Conservation (phyloP, 2,113 vertebrate genomes). For the Calyptomena viridis region DNA sequence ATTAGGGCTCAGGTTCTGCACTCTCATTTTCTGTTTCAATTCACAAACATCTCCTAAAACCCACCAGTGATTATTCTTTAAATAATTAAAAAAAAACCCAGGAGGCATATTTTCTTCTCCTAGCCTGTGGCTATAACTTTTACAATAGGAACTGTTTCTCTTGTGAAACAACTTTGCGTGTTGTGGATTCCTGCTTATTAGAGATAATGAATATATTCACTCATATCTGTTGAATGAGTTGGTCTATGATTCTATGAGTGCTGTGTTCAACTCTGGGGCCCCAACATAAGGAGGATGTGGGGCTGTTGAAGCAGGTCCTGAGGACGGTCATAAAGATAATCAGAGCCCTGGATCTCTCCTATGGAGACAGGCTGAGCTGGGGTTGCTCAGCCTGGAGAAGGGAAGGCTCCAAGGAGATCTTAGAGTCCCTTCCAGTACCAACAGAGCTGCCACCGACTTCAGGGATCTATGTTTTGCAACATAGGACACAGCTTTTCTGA, state of each 20-base stretch:
- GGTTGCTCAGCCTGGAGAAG: not conserved
- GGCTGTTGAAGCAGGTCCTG: not conserved
- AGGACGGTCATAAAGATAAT: not conserved
- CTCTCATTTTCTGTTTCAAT: constrained; percentile 51
- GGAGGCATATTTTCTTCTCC: not conserved
- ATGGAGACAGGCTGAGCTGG: not conserved
- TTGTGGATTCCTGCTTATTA: not conserved
- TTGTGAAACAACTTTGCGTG: not conserved
- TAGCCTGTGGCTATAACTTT: not conserved
- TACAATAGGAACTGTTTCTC: not conserved
- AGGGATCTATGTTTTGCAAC: not conserved
- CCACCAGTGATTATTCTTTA: not conserved
- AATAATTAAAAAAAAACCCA: not conserved
- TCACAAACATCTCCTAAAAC: constrained; percentile 9
- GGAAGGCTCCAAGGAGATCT: not conserved
- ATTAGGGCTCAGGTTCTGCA: constrained; percentile 29
- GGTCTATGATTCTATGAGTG: not conserved
- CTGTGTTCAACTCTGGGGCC: not conserved
- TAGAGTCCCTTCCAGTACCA: not conserved
- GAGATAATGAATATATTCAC: not conserved
- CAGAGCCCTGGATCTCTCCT: not conserved
- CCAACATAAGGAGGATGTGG: not conserved
- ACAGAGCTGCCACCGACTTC: not conserved
- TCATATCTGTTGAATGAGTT: not conserved
- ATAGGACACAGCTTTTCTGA: not conserved